Conservation (phyloP, 1,140 invertebrate genomes). For the Caenorhabditis brenneri region DNA sequence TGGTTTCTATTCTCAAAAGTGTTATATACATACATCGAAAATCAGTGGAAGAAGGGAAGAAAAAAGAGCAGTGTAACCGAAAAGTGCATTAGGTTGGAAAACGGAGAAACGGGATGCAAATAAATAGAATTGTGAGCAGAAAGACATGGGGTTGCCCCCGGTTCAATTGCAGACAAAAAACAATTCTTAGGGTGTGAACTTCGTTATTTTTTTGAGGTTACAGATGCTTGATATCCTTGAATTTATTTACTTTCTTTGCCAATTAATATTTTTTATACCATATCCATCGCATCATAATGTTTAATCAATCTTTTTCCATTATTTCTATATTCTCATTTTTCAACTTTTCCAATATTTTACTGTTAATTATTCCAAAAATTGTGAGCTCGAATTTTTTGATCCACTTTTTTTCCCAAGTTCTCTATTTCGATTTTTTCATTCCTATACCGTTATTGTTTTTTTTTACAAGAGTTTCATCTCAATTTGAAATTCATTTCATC, state of each 20-base stretch:
- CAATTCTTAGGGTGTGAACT: background rate
- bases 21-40: background rate
- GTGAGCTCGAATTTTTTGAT: too few species aligned
- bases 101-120: background rate
- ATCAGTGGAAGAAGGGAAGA: background rate
- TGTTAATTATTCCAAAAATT: too few species aligned
- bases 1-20: background rate
- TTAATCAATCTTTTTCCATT: background rate
- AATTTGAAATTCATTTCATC: background rate
- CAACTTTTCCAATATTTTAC: too few species aligned
- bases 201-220: background rate
- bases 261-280: too few species aligned
- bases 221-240: background rate
- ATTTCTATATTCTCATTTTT: too few species aligned
- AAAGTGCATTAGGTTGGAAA: constrained; percentile 36
- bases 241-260: background rate
- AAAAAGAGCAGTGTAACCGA: background rate
- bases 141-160: background rate
- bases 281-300: background rate
- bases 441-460: background rate
- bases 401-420: too few species aligned
- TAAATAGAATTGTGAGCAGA: constrained; percentile 18
- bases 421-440: background rate
- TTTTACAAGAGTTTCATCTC: too few species aligned
- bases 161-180: background rate